phyloP scores from a whole-genome alignment of 2,797 vertebrate genomes.

The Anguilla marmorata region DNA sequence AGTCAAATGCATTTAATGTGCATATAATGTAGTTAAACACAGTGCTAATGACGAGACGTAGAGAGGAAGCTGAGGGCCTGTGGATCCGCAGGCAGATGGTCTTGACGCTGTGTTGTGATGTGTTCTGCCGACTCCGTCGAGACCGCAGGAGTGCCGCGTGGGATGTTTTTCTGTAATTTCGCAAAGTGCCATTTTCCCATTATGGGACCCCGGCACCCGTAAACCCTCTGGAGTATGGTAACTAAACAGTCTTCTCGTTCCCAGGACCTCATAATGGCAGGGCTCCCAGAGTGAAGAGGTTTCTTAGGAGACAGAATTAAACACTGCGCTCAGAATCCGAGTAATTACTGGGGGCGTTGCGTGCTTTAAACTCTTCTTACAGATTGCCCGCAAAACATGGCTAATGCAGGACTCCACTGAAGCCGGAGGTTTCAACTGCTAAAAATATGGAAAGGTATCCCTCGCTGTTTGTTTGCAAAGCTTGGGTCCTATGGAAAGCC shows the following conservation, averaged over 20 bases:
- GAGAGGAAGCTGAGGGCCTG: neutral
- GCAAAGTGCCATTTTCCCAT: slow-evolving; percentile 43
- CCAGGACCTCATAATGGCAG: slow-evolving; percentile 71
- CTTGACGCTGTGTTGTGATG: neutral
- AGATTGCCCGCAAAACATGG: neutral
- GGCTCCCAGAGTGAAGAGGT: slow-evolving; percentile 66
- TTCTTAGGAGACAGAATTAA: slow-evolving; percentile 72
- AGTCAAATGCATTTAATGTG: neutral
- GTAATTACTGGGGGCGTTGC: slow-evolving; percentile 65
- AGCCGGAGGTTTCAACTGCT: neutral
- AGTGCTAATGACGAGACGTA: neutral
- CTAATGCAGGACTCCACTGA: neutral
- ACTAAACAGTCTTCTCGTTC: slow-evolving; percentile 63
- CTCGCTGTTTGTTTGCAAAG: neutral
- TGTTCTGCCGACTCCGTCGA: slow-evolving; percentile 24
- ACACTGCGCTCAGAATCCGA: slow-evolving; percentile 60
- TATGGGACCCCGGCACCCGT: slow-evolving; percentile 38
- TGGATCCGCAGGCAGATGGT: neutral
- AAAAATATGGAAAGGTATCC: neutral
- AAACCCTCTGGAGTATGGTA: slow-evolving; percentile 55
- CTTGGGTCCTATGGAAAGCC: neutral
- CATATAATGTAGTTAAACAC: neutral
- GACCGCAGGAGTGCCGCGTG: neutral
- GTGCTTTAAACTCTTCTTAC: slow-evolving; percentile 21
- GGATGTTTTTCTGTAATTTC: slow-evolving; percentile 35